These are phyloP conservation scores for Anthoscopus minutus DNA, from an alignment of 2,113 vertebrate species.

Conservation along the genomic window DNA sequence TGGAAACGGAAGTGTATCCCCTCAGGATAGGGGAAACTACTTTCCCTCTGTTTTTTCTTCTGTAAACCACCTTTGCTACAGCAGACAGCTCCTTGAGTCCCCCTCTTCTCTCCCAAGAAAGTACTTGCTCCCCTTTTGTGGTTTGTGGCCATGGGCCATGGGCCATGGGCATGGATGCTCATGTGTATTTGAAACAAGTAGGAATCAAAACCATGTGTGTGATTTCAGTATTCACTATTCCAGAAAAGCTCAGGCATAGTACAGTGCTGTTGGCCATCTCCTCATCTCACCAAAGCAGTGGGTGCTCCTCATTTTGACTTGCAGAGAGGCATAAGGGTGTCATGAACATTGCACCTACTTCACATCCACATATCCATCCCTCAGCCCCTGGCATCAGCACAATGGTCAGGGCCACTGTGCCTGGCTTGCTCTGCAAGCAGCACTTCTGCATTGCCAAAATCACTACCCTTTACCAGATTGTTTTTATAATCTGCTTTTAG, in stretches of 20 bases:
- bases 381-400: background rate
- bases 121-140: background rate
- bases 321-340: background rate
- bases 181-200: background rate
- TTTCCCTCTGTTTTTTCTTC: background rate
- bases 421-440: background rate
- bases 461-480: background rate
- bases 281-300: accelerated
- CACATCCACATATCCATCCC: accelerated
- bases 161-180: background rate
- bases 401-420: accelerated
- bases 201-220: background rate
- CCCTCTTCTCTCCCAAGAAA: background rate
- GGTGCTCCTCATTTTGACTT: background rate
- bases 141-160: too few relatives aligned
- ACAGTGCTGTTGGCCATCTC: background rate
- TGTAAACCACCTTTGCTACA: background rate
- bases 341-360: accelerated
- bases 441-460: background rate
- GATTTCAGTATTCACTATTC: background rate
- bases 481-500: background rate
- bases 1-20: background rate
- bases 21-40: background rate
- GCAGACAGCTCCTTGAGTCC: background rate
- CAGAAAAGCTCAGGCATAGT: background rate